phyloP scores from a whole-genome alignment of 1,140 invertebrate genomes.

The Microplitis demolitor region DNA sequence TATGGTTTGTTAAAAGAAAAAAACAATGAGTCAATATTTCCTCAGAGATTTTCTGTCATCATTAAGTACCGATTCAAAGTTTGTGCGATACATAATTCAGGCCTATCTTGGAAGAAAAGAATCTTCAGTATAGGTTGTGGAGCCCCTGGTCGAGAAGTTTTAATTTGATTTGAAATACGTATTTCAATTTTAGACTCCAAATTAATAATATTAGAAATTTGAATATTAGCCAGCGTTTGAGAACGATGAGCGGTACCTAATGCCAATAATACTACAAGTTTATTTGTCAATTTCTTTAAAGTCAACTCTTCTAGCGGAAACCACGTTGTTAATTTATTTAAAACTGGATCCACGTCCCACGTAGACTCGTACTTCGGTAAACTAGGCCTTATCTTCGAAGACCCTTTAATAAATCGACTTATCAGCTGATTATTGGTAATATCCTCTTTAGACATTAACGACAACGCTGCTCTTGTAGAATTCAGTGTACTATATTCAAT shows the following conservation, averaged over 20 bases:
- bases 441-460: conserved; percentile 6
- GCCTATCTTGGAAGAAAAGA: no score
- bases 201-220: conserved; percentile 23
- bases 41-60: no score
- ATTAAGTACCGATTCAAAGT: no score
- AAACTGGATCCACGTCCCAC: conserved; percentile 33
- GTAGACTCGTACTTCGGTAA: conserved; percentile 34
- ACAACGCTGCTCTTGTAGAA: conserved; percentile 21
- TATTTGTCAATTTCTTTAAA: conserved; percentile 30
- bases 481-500: conserved; percentile 24
- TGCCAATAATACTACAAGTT: conserved; percentile 33
- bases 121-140: no score
- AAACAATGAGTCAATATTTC: no score
- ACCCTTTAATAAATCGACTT: conserved; percentile 34
- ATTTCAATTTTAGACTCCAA: neutral
- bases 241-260: conserved; percentile 31
- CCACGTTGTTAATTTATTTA: conserved; percentile 20
- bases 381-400: conserved; percentile 30
- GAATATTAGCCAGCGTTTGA: conserved; percentile 27
- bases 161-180: no score
- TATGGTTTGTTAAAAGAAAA: no score
- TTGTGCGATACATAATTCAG: no score
- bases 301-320: conserved; percentile 14
- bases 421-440: conserved; percentile 24
- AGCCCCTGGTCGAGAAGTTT: no score